Evolutionary conservation across 2,113 vertebrate genomes (phyloP), one percentile per base, ranked within the genome.

Genomic region (Galeopterus variegatus): DNA sequence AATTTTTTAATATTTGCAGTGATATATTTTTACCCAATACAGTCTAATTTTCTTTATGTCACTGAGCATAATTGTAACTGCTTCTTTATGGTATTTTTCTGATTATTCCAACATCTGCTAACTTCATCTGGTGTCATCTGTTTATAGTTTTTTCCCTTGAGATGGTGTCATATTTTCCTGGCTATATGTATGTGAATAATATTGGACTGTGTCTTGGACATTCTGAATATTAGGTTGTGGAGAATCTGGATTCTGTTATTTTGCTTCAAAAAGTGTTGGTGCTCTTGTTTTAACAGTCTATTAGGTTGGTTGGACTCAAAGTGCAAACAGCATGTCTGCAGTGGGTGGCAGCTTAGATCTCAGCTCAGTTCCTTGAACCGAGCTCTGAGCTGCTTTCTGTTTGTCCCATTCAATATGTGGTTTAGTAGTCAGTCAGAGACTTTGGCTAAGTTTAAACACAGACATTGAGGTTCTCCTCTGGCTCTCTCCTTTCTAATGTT

Each of bases 231-330:
- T 84, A 94, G 7, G 18, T 84, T 96, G 52, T 73, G 45, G 56
- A 80, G 69, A 97, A 96, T 94, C 60, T 96, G 88, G 77, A 95
- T 95, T 96, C 45, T 86, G 92, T 91, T 97, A 94, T 87, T 90
- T 81, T 88, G 80, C 24, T 88, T 17, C 81, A 87, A 85, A 83
- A 94, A 88, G 69, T 93, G n/a, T 86, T 85, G 52, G 72, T 93
- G 36, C 67, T 72, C 93, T 95, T 73, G 18, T 88, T 94, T 82
- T 82, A 96, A 54, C 9, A 88, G 58, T 50, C 33, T 58, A 36
- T 92, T 88, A 94, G 50, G 31, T 56, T 58, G 36, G 67, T 91
- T 81, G 60, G 48, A 75, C 26, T 65, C 62, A 93, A 60, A 95
- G 72, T 86, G 82, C 72, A 90, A 88, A 81, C 10, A 81, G 41